phyloP scores from a whole-genome alignment of 2,797 vertebrate genomes.

The Nannoperca obscura region DNA sequence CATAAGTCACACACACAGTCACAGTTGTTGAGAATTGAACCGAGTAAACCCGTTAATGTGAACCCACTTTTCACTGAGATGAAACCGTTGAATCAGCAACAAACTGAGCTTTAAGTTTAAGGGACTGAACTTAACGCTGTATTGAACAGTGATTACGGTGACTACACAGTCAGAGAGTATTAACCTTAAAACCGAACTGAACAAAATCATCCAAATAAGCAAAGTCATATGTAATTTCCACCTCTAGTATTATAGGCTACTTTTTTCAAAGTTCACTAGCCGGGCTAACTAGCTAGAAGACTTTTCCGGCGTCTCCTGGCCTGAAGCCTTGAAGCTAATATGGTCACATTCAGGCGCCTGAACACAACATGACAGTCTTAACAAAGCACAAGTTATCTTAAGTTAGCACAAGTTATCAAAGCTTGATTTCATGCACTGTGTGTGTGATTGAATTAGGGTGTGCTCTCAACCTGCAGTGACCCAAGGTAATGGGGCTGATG shows the following conservation, averaged over 20 bases:
- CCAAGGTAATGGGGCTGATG: slow-evolving; percentile 67
- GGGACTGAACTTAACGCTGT: neutral
- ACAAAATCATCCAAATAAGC: neutral
- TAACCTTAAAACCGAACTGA: neutral
- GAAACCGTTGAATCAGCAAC: too few relatives aligned
- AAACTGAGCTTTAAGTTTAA: neutral
- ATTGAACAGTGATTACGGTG: neutral
- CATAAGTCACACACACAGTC: neutral
- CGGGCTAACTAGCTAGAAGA: slow-evolving; percentile 3
- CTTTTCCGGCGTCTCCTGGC: slow-evolving; percentile 24
- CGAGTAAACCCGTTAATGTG: too few relatives aligned
- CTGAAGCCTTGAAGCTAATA: slow-evolving; percentile 43
- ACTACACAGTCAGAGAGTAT: neutral
- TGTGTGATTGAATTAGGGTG: slow-evolving; percentile 75
- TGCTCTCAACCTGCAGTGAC: slow-evolving; percentile 65
- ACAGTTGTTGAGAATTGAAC: neutral
- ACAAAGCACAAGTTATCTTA: slow-evolving; percentile 64
- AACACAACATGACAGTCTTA: slow-evolving; percentile 49
- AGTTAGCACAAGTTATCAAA: slow-evolving; percentile 66
- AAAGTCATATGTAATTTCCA: slow-evolving; percentile 11
- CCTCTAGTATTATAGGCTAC: neutral
- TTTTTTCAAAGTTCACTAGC: slow-evolving; percentile 43
- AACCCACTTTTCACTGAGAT: too few relatives aligned
- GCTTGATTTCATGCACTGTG: slow-evolving; percentile 69
- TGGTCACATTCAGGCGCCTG: slow-evolving; percentile 48